A percentile compares a stretch with the other conserved stretches of the same genome.
Evolutionary conservation across 2,113 vertebrate species (phyloP).

Genomic region (Petrocephalus zakoni): DNA sequence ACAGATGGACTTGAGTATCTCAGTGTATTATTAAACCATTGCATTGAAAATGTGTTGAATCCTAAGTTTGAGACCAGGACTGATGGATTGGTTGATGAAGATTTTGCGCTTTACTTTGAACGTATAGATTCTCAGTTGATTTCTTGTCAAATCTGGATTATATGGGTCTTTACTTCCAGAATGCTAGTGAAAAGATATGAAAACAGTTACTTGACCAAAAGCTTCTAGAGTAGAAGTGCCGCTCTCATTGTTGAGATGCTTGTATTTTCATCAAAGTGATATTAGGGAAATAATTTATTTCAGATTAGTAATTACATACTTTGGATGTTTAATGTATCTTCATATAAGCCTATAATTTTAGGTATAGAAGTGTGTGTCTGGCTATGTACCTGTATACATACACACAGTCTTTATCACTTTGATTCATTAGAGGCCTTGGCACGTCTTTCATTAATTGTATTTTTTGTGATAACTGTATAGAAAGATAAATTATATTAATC

Average conservation of each 20-base stretch:
- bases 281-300: slow-evolving; percentile 13
- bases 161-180: background rate
- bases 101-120: background rate
- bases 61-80: background rate
- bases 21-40: background rate
- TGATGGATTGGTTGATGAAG: background rate
- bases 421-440: slow-evolving; percentile 4
- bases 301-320: slow-evolving; percentile 20
- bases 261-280: slow-evolving; percentile 16
- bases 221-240: background rate
- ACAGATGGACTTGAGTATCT: background rate
- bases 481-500: slow-evolving; percentile 37
- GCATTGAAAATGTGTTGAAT: background rate
- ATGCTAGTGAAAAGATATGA: too few species aligned
- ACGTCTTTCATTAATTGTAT: slow-evolving; percentile 16
- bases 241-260: slow-evolving; percentile 11
- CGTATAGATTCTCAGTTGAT: background rate
- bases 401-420: slow-evolving; percentile 4
- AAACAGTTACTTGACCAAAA: background rate
- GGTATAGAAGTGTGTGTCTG: slow-evolving; percentile 8
- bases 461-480: slow-evolving; percentile 36
- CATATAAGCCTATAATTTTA: slow-evolving; percentile 21
- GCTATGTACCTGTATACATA: background rate
- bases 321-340: slow-evolving; percentile 24
- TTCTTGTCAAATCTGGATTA: background rate